Evolutionary conservation across 1,140 invertebrate genomes (phyloP), one percentile per base, ranked within the genome.

Genomic region (Neuroterus valhalla): DNA sequence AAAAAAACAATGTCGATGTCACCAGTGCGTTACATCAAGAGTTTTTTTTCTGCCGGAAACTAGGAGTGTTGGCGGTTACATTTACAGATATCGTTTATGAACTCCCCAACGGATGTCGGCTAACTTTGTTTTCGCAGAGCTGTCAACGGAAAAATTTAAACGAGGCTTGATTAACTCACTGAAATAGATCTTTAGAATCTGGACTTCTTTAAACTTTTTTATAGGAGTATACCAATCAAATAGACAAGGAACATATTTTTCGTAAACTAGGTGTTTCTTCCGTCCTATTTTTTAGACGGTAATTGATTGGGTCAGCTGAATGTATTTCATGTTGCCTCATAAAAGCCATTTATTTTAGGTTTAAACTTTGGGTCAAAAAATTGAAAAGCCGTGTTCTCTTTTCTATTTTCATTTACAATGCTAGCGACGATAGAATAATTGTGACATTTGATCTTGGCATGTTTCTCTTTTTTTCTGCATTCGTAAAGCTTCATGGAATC

Each of bases 401-500:
- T n/a, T n/a, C n/a, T n/a, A n/a, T n/a, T n/a, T n/a, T n/a, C n/a
- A n/a, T n/a, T n/a, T 5, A 8, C 31, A 62, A 31, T 15, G 23
- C 31, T 15, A 38, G n/a, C 3, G 55, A 31, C 52, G 4, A 21
- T 2, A 14, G 21, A 55, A 55, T 55, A 21, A 55, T 55, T 55
- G 26, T 55, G 44, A 23, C 26, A 21, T 50, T 70, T 70, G 43
- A 50, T 70, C 23, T 31, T 62, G 43, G 68, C 68, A 31, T 43
- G 43, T 50, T 19, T 69, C 66, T 69, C 66, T 62, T 75, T 68
- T 68, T 46, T 69, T 62, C 55, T 26, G 26, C 21, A 55, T 26
- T 43, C 70, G 43, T 66, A 62, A 75, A 72, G 68, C 67, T 46
- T 46, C 70, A 50, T 48, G 68, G 55, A 78, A 81, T 81, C 75